Evolutionary conservation across 2,888 invertebrate genomes (phyloP), one percentile per base, ranked within the genome.

Genomic region (Hypomecis punctinalis): DNA sequence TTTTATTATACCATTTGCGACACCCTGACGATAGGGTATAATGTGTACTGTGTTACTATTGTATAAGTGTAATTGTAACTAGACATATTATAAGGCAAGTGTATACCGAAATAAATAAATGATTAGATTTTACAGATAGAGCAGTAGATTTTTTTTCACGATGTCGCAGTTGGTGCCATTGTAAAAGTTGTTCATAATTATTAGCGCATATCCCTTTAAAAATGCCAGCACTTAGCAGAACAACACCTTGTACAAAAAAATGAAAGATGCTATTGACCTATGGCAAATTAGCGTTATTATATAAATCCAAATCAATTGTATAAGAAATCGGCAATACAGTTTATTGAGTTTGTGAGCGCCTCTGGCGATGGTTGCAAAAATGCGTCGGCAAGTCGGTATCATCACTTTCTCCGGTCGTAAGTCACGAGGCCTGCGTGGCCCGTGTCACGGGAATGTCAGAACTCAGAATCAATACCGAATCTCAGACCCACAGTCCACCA

Each of bases 351-450:
- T 63, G 46, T 65, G 68, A 67, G 67, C 66, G 75, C 73, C 73
- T 69, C 61, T 49, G 75, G 76, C 75, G 68, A 75, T 70, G 72
- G 67, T 79, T 77, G 78, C 81, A 78, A 82, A 82, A 60, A 69
- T 67, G 71, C 73, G 69, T 66, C 66, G 68, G 70, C 72, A 74
- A 69, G 70, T 67, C 69, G 60, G 62, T 54, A 68, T 65, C 68
- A 11, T 51, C 78, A 76, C 88, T 87, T 88, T 88, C 87, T 82
- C 86, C 77, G 70, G 73, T 63, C 75, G 77, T 77, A 80, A 82
- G 78, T 83, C 82, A 84, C 83, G 76, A 75, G 75, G 78, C 76
- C 69, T 57, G 47, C 56, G 45, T 57, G 60, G 57, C 45, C 63
- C 58, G 68, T 78, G 75, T 77, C 63, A 55, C 69, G 69, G 72